These are phyloP conservation scores for Menidia beryllina DNA, from an alignment of 2,113 vertebrate genomes.

Conservation along the genomic window DNA sequence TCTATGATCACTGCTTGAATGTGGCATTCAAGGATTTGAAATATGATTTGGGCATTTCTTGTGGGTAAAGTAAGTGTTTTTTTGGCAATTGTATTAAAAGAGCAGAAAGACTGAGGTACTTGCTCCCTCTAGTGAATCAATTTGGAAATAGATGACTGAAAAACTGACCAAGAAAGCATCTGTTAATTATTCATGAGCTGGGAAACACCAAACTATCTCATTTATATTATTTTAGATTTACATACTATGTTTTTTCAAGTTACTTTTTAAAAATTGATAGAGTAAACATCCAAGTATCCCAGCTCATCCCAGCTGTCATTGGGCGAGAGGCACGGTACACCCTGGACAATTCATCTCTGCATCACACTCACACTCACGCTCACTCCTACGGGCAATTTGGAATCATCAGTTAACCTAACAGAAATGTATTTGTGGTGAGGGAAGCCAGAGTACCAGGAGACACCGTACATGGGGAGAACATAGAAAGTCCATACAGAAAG, in stretches of 20 bases:
- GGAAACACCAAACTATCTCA: not conserved
- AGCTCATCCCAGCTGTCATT: too few species aligned
- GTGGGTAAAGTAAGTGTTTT: not conserved
- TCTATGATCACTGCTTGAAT: not conserved
- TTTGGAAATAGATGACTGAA: constrained; percentile 64
- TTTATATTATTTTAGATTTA: not conserved
- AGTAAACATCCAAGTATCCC: not conserved
- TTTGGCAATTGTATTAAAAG: not conserved
- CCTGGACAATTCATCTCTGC: too few species aligned
- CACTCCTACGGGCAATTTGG: too few species aligned
- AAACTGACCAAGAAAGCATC: not conserved
- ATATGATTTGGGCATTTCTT: not conserved
- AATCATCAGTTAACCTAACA: too few species aligned
- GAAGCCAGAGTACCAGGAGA: too few species aligned
- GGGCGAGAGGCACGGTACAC: too few species aligned
- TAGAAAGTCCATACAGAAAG: too few species aligned
- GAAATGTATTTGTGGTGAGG: too few species aligned
- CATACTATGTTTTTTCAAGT: not conserved
- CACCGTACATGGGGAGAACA: too few species aligned
- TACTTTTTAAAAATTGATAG: not conserved
- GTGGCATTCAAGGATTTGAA: not conserved
- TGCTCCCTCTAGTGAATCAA: constrained; percentile 83
- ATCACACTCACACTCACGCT: too few species aligned
- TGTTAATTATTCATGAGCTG: constrained; percentile 3
- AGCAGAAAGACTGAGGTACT: constrained; percentile 32